These are phyloP conservation scores for Oscheius myriophilus DNA, from an alignment of 2,888 invertebrate genomes.

Conservation along the genomic window DNA sequence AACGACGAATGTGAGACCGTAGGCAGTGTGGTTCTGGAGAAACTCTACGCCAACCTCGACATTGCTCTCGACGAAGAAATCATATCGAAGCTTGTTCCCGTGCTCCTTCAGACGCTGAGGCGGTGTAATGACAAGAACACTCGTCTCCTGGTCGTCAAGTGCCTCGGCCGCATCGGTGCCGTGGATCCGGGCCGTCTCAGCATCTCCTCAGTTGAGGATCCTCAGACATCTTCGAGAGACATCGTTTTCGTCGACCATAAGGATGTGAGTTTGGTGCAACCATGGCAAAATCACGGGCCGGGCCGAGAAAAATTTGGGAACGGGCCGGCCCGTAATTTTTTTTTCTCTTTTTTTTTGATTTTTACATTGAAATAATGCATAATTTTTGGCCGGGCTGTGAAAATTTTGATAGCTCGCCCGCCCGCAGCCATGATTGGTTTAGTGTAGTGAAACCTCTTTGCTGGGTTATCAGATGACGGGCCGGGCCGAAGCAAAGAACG, in stretches of 20 bases:
- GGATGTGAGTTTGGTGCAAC: slow-evolving; percentile 11
- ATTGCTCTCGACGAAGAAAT: neutral
- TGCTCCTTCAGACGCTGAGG: slow-evolving; percentile 26
- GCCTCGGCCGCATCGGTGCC: slow-evolving; percentile 29
- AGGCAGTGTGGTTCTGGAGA: slow-evolving; percentile 32
- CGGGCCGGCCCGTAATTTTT: too few species aligned
- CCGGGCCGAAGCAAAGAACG: too few species aligned
- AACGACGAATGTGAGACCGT: slow-evolving; percentile 32
- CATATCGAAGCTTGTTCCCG: slow-evolving; percentile 18
- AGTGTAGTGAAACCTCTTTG: too few species aligned
- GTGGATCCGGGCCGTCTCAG: slow-evolving; percentile 33
- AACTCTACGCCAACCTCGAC: slow-evolving; percentile 5
- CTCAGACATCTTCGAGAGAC: neutral
- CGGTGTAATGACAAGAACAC: slow-evolving; percentile 21
- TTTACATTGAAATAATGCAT: too few species aligned
- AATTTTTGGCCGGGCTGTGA: too few species aligned
- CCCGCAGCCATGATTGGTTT: too few species aligned
- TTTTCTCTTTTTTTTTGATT: too few species aligned
- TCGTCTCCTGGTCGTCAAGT: slow-evolving; percentile 26
- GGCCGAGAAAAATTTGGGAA: too few species aligned
- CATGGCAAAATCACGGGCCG: too few species aligned
- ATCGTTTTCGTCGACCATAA: slow-evolving; percentile 25
- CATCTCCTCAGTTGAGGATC: neutral
- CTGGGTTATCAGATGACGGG: too few species aligned
- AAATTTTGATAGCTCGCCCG: too few species aligned